These are phyloP conservation scores for Lepetodrilus schrolli DNA, from an alignment of 2,888 invertebrate genomes.

Conservation along the genomic window DNA sequence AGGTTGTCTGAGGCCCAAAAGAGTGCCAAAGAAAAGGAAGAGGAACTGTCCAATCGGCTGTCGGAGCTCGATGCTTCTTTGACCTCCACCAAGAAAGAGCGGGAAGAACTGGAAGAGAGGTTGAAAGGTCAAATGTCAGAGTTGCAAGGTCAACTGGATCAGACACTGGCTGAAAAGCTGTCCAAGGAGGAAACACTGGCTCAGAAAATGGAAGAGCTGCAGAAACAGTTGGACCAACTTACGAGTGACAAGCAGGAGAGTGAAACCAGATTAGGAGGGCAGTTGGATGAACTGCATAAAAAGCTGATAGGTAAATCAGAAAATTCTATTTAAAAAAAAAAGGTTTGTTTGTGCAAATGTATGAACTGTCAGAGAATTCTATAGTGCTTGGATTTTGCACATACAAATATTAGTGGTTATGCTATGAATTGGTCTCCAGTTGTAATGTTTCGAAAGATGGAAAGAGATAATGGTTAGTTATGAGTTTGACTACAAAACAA, in stretches of 20 bases:
- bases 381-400: too few species aligned
- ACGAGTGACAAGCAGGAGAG: conserved; percentile 48
- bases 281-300: conserved; percentile 49
- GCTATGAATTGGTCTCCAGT: too few species aligned
- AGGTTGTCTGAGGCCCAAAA: conserved; percentile 18
- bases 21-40: conserved; percentile 28
- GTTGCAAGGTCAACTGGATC: conserved; percentile 48
- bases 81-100: conserved; percentile 43
- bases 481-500: too few species aligned
- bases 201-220: conserved; percentile 48
- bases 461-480: too few species aligned
- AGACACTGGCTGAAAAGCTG: conserved; percentile 54
- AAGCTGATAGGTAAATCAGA: conserved; percentile 44
- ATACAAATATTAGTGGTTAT: too few species aligned
- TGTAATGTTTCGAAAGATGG: too few species aligned
- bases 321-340: too few species aligned
- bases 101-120: conserved; percentile 75
- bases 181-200: conserved; percentile 51
- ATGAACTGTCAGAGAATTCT: too few species aligned
- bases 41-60: conserved; percentile 48
- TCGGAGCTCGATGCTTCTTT: conserved; percentile 43
- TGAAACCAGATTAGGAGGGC: conserved; percentile 44
- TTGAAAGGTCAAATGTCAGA: conserved; percentile 75
- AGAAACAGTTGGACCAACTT: conserved; percentile 52
- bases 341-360: too few species aligned